These are phyloP conservation scores for Crematogaster levior DNA, from an alignment of 2,888 invertebrate species.

Conservation along the genomic window DNA sequence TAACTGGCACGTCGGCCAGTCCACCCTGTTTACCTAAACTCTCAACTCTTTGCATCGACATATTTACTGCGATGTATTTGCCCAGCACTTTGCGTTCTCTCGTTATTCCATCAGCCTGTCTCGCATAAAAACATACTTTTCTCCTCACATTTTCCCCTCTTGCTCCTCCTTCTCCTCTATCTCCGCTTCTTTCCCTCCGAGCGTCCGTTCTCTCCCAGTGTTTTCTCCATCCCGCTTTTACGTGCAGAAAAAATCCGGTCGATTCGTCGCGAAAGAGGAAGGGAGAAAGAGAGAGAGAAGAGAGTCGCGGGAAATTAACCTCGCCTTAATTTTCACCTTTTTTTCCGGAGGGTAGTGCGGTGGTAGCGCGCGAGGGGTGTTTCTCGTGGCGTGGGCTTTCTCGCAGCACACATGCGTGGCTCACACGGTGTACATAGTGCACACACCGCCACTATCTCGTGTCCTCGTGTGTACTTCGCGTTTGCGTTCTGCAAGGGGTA, in stretches of 20 bases:
- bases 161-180: background rate
- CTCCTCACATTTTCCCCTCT: background rate
- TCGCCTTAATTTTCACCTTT: slow-evolving; percentile 1
- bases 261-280: background rate
- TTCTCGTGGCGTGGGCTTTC: slow-evolving; percentile 14
- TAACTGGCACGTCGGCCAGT: background rate
- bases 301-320: slow-evolving; percentile 2
- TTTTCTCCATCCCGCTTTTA: background rate
- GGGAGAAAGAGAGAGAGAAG: background rate
- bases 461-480: slow-evolving; percentile 71
- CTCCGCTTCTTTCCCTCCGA: background rate
- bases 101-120: background rate
- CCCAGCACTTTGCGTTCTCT: background rate
- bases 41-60: background rate
- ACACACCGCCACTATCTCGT: slow-evolving; percentile 52
- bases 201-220: background rate
- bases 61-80: background rate
- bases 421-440: slow-evolving; percentile 43
- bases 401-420: slow-evolving; percentile 55
- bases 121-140: background rate
- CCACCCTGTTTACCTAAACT: background rate
- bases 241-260: background rate
- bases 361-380: background rate
- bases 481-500: slow-evolving; percentile 74
- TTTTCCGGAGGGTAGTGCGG: background rate